phyloP scores from a whole-genome alignment of 2,797 vertebrate genomes.

The Setipinna tenuifilis region DNA sequence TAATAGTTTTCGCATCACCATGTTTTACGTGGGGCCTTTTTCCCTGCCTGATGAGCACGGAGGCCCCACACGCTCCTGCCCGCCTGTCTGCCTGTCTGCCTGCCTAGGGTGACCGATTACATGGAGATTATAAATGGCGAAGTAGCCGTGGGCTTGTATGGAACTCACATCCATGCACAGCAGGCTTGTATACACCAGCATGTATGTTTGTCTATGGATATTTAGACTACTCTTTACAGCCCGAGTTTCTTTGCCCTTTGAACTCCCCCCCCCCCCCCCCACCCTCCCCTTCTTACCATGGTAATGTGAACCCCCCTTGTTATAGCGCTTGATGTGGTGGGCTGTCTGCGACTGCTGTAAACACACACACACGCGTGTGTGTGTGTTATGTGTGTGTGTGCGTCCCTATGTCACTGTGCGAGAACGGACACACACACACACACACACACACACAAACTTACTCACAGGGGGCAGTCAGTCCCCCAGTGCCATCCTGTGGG shows the following conservation, averaged over 20 bases:
- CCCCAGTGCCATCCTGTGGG: background rate
- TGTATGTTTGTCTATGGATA: background rate
- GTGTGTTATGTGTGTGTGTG: background rate
- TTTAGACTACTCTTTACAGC: conserved; percentile 5
- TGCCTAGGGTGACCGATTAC: background rate
- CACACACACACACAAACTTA: background rate
- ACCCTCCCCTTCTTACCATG: background rate
- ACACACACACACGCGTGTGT: background rate
- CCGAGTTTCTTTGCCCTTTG: background rate
- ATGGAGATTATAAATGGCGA: background rate
- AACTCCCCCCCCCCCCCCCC: background rate
- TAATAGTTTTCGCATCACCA: background rate
- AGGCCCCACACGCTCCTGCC: background rate
- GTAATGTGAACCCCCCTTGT: background rate
- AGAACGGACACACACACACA: conserved; percentile 1
- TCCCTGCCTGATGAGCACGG: background rate
- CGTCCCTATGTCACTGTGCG: too few species aligned
- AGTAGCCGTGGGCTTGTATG: background rate
- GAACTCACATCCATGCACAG: background rate
- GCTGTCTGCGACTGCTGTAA: conserved; percentile 5
- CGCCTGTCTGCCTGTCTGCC: background rate
- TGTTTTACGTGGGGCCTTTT: background rate
- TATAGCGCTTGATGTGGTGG: background rate
- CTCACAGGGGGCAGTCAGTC: background rate
- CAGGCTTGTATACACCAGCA: background rate